These are phyloP conservation scores for Scarus forsteni DNA, from an alignment of 2,797 vertebrate species.

Conservation along the genomic window DNA sequence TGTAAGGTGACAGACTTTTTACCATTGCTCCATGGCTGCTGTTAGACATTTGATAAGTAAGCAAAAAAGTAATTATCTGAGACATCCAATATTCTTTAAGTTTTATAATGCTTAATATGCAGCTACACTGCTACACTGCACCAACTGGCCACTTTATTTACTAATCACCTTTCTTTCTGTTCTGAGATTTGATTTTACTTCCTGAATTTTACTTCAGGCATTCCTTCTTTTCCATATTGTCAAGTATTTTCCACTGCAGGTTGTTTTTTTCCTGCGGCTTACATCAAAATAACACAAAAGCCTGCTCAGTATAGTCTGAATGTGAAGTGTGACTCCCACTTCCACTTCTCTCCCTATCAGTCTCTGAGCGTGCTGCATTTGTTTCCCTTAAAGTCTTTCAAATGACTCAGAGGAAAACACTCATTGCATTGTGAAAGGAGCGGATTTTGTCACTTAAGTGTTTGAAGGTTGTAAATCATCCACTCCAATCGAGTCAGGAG, in stretches of 20 bases:
- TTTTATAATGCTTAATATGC: too few relatives aligned
- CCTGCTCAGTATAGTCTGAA: background rate
- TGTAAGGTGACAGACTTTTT: too few relatives aligned
- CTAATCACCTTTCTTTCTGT: too few relatives aligned
- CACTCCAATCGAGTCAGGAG: constrained; percentile 38
- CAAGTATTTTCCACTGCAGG: constrained; percentile 34
- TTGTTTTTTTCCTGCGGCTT: constrained; percentile 20
- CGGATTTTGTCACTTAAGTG: constrained; percentile 36
- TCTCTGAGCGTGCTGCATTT: background rate
- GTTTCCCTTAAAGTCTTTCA: constrained; percentile 21
- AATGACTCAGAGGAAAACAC: constrained; percentile 20
- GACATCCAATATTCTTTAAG: too few relatives aligned
- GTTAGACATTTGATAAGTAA: too few relatives aligned
- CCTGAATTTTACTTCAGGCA: constrained; percentile 19
- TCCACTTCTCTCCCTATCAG: constrained; percentile 15
- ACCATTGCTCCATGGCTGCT: too few relatives aligned
- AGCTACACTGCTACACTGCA: too few relatives aligned
- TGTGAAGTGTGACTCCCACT: constrained; percentile 32
- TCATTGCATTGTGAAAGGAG: constrained; percentile 27
- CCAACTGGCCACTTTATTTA: too few relatives aligned
- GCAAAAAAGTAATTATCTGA: too few relatives aligned
- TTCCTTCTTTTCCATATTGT: constrained; percentile 17
- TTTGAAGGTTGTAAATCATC: constrained; percentile 59
- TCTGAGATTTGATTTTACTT: too few relatives aligned
- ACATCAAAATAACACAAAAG: constrained; percentile 29